These are phyloP conservation scores for Paraplagusia blochii DNA, from an alignment of 2,113 vertebrate genomes.

Conservation along the genomic window DNA sequence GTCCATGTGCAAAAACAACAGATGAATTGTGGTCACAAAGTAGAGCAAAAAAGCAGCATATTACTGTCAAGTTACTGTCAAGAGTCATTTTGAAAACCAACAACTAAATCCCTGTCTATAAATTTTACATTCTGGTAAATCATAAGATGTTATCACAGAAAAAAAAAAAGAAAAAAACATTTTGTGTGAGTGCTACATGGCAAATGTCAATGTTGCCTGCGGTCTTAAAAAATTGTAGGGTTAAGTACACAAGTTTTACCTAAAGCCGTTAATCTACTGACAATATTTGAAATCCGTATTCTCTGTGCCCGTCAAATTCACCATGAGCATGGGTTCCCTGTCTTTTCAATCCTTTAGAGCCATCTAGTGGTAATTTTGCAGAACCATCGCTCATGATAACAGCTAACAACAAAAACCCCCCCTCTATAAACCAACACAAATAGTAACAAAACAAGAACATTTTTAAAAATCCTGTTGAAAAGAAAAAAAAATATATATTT, in stretches of 20 bases:
- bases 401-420: too few species aligned
- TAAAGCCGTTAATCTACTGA: slow-evolving; percentile 21
- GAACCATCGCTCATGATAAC: slow-evolving; percentile 42
- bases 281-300: slow-evolving; percentile 10
- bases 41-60: slow-evolving; percentile 6
- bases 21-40: neutral
- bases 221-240: neutral
- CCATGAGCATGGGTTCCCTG: neutral
- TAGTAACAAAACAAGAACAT: too few species aligned
- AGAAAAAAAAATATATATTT: too few species aligned
- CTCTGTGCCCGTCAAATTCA: slow-evolving; percentile 1
- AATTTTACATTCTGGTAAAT: too few species aligned
- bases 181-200: neutral
- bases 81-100: too few species aligned
- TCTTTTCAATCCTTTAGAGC: slow-evolving; percentile 40
- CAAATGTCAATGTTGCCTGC: neutral
- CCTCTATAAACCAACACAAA: too few species aligned
- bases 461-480: too few species aligned
- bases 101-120: too few species aligned
- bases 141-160: too few species aligned
- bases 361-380: slow-evolving; percentile 61
- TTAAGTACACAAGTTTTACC: slow-evolving; percentile 24
- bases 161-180: too few species aligned
- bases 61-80: too few species aligned
- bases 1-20: slow-evolving; percentile 45